These are phyloP conservation scores for Erpornis zantholeuca DNA, from an alignment of 2,113 vertebrate species.

Conservation along the genomic window DNA sequence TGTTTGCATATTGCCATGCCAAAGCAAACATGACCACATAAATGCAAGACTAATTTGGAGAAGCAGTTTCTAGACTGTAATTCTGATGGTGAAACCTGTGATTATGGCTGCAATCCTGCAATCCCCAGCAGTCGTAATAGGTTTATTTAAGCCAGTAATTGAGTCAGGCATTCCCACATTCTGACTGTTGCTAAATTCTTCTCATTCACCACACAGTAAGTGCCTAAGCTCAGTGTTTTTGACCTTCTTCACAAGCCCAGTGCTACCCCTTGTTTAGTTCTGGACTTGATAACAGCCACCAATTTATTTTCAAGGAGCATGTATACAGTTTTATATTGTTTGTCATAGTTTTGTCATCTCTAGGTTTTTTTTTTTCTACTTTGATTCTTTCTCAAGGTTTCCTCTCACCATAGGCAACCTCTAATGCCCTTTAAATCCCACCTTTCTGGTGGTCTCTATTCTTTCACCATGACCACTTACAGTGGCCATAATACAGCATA, in stretches of 20 bases:
- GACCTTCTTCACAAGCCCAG: neutral
- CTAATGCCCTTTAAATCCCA: neutral
- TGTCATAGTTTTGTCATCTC: neutral
- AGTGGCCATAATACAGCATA: neutral
- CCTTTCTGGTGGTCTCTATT: neutral
- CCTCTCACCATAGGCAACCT: neutral
- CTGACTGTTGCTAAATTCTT: neutral
- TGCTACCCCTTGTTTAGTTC: neutral
- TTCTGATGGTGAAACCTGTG: neutral
- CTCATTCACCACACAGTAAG: neutral
- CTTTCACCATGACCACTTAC: neutral
- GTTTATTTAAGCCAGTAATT: neutral
- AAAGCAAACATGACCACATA: constrained; percentile 38
- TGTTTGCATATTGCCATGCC: neutral
- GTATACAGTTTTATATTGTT: neutral
- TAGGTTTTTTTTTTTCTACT: neutral
- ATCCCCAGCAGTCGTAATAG: neutral
- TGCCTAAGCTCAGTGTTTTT: neutral
- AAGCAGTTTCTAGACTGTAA: constrained; percentile 12
- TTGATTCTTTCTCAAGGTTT: neutral
- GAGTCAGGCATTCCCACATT: neutral
- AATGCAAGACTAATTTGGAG: constrained; percentile 44
- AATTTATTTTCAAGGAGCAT: neutral
- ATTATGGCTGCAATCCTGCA: constrained; percentile 39
- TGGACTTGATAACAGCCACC: neutral